Conservation (phyloP, 2,113 vertebrate species). For the Pagrus major region DNA sequence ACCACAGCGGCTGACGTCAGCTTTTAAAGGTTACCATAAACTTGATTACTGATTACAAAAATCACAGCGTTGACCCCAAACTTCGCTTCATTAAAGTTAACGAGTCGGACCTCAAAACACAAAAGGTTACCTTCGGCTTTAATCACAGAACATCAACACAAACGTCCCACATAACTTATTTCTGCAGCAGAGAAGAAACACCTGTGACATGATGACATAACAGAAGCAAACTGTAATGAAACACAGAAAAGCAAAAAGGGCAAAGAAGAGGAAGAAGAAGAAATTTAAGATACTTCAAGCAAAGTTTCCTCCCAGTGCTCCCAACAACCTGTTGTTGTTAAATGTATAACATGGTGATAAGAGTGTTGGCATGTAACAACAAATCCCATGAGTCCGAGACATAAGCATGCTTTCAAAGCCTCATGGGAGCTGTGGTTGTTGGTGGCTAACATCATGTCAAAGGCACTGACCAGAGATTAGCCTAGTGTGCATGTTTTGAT, state of each 20-base stretch:
- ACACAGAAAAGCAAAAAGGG: neutral
- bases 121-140: conserved; percentile 44
- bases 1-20: conserved; percentile 50
- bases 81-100: conserved; percentile 55
- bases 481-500: no score
- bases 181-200: neutral
- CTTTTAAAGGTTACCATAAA: conserved; percentile 56
- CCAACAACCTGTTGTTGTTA: neutral
- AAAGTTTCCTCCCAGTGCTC: neutral
- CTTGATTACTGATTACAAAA: conserved; percentile 13
- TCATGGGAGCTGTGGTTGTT: neutral
- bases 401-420: neutral
- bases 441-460: neutral
- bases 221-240: neutral
- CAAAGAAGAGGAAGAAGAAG: neutral
- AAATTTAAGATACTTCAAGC: no score
- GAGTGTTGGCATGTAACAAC: neutral
- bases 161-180: neutral
- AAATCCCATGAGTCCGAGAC: neutral
- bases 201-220: neutral
- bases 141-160: conserved; percentile 27
- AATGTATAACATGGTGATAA: neutral
- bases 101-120: conserved; percentile 39
- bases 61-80: conserved; percentile 54
- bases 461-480: no score